Evolutionary conservation across 1,140 invertebrate species (phyloP).

Genomic region (Maconellicoccus hirsutus): DNA sequence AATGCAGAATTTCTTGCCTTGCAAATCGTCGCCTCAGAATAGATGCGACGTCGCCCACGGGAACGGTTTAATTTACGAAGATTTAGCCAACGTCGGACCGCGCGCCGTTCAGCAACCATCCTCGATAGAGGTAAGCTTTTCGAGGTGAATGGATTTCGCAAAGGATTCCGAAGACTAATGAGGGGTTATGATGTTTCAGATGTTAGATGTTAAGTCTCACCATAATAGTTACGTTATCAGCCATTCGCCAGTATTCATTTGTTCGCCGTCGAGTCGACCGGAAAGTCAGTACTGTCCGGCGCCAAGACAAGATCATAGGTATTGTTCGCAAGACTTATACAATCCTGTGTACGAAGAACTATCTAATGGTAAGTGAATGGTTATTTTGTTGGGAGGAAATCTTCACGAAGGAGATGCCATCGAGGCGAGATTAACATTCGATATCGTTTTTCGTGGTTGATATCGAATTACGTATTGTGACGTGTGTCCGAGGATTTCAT

Average conservation of each 20-base stretch:
- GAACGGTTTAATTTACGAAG: slow-evolving; percentile 48
- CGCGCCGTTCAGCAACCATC: slow-evolving; percentile 36
- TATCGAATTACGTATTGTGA: too few relatives aligned
- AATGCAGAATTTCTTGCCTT: slow-evolving; percentile 55
- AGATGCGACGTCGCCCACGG: slow-evolving; percentile 34
- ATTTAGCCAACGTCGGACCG: slow-evolving; percentile 37
- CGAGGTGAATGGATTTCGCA: too few relatives aligned
- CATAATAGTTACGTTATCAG: slow-evolving; percentile 36
- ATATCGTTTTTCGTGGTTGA: too few relatives aligned
- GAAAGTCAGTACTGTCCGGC: slow-evolving; percentile 33
- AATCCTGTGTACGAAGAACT: slow-evolving; percentile 59
- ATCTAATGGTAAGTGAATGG: slow-evolving; percentile 40
- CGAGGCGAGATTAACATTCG: too few relatives aligned
- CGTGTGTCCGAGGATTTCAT: too few relatives aligned
- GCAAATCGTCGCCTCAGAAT: slow-evolving; percentile 47
- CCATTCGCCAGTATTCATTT: slow-evolving; percentile 19
- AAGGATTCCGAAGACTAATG: too few relatives aligned
- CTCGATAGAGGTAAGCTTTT: slow-evolving; percentile 38
- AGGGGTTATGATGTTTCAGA: too few relatives aligned
- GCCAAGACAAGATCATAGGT: slow-evolving; percentile 49
- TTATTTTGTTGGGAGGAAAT: too few relatives aligned
- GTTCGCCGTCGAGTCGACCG: not conserved
- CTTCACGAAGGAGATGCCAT: too few relatives aligned
- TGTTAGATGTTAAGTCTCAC: slow-evolving; percentile 49
- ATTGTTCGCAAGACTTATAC: slow-evolving; percentile 49